Evolutionary conservation across 2,797 vertebrate genomes (phyloP).

Genomic region (Myoxocephalus aenaeus): DNA sequence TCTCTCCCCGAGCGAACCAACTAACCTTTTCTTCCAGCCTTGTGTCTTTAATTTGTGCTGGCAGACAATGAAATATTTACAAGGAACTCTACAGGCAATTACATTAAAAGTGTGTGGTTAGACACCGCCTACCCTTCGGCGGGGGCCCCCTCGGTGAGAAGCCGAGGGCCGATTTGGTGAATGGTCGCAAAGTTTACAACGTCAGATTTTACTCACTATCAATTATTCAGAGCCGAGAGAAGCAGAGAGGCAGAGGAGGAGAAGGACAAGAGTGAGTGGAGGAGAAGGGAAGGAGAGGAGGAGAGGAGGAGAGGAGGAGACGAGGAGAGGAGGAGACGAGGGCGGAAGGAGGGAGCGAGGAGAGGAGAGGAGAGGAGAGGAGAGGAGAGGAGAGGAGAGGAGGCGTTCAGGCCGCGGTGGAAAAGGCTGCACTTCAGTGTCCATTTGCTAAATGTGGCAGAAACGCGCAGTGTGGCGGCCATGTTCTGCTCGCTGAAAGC

Average conservation of each 20-base stretch:
- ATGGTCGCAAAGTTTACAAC: slow-evolving; percentile 92
- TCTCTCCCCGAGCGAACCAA: slow-evolving; percentile 60
- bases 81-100: slow-evolving; percentile 92
- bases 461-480: slow-evolving; percentile 72
- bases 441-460: slow-evolving; percentile 84
- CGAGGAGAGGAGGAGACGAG: too few species aligned
- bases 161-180: slow-evolving; percentile 87
- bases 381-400: slow-evolving; percentile 29
- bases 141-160: slow-evolving; percentile 84
- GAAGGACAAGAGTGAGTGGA: slow-evolving; percentile 46
- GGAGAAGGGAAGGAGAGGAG: slow-evolving; percentile 52
- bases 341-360: slow-evolving; percentile 44
- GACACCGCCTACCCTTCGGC: slow-evolving; percentile 88
- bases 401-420: slow-evolving; percentile 41
- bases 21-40: slow-evolving; percentile 71
- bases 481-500: slow-evolving; percentile 74
- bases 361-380: slow-evolving; percentile 41
- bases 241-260: slow-evolving; percentile 46
- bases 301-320: slow-evolving; percentile 45
- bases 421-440: slow-evolving; percentile 67
- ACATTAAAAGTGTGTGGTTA: slow-evolving; percentile 94
- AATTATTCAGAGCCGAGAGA: slow-evolving; percentile 87
- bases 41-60: slow-evolving; percentile 90
- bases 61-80: slow-evolving; percentile 96
- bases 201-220: slow-evolving; percentile 92